These are phyloP conservation scores for Microplitis mediator DNA, from an alignment of 1,140 invertebrate species.

Conservation along the genomic window DNA sequence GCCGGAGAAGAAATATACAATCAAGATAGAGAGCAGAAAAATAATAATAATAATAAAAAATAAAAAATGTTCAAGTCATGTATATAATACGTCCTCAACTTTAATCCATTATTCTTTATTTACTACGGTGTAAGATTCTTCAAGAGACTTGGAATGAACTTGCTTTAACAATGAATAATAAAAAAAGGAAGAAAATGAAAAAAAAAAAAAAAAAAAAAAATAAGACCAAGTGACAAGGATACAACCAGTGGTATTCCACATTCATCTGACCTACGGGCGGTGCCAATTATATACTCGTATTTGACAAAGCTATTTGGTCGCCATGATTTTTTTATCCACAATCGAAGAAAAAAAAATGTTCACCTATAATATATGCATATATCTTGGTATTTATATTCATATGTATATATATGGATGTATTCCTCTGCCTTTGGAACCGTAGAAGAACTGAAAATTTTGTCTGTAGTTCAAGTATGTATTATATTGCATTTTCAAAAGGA, in stretches of 20 bases:
- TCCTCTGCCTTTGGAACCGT: background rate
- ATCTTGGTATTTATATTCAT: too few species aligned
- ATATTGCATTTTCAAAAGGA: constrained; percentile 15
- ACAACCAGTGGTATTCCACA: background rate
- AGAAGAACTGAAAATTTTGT: background rate
- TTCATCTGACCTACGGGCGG: constrained; percentile 11
- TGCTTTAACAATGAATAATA: constrained; percentile 16
- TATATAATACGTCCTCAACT: constrained; percentile 20
- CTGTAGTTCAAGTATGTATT: background rate
- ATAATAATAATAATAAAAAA: background rate
- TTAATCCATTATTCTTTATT: constrained; percentile 35
- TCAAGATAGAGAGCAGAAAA: too few species aligned
- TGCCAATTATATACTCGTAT: constrained; percentile 52
- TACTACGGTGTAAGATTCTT: constrained; percentile 25
- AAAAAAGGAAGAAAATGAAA: background rate
- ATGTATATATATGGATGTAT: too few species aligned
- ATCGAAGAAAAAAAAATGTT: too few species aligned
- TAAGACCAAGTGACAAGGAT: background rate
- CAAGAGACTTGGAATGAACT: constrained; percentile 25
- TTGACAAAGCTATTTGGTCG: background rate
- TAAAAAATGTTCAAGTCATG: background rate
- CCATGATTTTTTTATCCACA: background rate
- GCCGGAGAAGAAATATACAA: too few species aligned
- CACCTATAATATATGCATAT: too few species aligned
- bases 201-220: too few species aligned